Conservation (phyloP, 2,888 invertebrate species). For the Esperia sulphurella region DNA sequence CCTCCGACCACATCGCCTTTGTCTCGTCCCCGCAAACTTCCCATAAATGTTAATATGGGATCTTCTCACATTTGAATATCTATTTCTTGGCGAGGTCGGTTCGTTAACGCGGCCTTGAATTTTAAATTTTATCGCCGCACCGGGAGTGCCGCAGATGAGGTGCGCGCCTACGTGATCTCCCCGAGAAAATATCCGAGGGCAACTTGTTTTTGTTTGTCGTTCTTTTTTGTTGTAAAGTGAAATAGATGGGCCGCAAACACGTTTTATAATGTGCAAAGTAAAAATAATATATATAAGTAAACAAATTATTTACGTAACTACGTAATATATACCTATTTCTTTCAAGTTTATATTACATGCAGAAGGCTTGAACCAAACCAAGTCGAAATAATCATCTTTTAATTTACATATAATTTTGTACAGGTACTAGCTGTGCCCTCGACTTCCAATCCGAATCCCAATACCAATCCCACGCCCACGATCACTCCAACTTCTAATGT, state of each 20-base stretch:
- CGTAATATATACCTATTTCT: no score
- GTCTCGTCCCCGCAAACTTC: constrained; percentile 77
- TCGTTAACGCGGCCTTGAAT: constrained; percentile 80
- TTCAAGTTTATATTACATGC: no score
- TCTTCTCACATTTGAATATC: constrained; percentile 78
- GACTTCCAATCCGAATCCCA: no score
- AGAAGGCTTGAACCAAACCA: no score
- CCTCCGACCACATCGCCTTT: constrained; percentile 54
- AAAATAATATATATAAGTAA: no score
- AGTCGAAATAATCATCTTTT: no score
- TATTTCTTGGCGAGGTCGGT: constrained; percentile 78
- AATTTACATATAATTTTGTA: no score
- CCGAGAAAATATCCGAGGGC: constrained; percentile 63
- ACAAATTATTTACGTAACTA: no score
- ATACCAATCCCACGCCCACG: no score
- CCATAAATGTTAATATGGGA: constrained; percentile 80
- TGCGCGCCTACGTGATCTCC: constrained; percentile 75
- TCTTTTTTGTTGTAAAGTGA: constrained; percentile 46
- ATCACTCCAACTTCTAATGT: no score
- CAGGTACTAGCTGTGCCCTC: no score
- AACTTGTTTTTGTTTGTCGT: constrained; percentile 63
- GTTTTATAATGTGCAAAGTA: constrained; percentile 3
- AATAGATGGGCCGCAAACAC: constrained; percentile 32
- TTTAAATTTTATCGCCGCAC: constrained; percentile 77
- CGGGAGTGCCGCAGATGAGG: constrained; percentile 72